Evolutionary conservation across 2,113 vertebrate species (phyloP).

Genomic region (Pholis gunnellus): DNA sequence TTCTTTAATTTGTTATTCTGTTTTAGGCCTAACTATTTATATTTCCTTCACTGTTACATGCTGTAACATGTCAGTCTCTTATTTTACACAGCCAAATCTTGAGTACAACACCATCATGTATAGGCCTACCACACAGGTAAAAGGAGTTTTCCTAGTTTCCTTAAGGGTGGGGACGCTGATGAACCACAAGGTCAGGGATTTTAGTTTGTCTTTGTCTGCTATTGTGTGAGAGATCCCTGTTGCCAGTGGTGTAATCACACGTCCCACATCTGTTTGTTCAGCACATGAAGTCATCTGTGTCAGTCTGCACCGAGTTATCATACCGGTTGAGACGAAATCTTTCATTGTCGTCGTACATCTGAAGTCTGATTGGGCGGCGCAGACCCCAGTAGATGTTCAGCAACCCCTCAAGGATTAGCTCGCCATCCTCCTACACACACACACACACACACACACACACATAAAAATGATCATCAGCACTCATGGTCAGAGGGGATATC

Average conservation of each 20-base stretch:
- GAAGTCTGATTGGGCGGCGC: conserved; percentile 93
- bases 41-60: background rate
- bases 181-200: background rate
- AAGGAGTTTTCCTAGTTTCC: background rate
- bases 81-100: background rate
- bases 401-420: conserved; percentile 93
- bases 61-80: background rate
- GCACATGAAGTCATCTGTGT: background rate
- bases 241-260: background rate
- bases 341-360: conserved; percentile 97
- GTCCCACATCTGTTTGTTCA: conserved; percentile 7
- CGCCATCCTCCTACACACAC: conserved; percentile 88
- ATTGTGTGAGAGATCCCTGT: background rate
- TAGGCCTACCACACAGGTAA: background rate
- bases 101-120: background rate
- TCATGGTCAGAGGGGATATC: conserved; percentile 77
- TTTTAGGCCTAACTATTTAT: background rate
- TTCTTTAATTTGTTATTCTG: background rate
- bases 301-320: background rate
- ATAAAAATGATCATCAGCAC: conserved; percentile 58
- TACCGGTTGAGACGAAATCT: conserved; percentile 84
- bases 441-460: conserved; percentile 52
- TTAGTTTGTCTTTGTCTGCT: background rate
- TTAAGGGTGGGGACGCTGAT: background rate
- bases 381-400: conserved; percentile 98